Percentiles rank a stretch among this genome's conserved stretches.
Conservation (phyloP, 2,888 invertebrate species). For the Sclerodermus sp. region DNA sequence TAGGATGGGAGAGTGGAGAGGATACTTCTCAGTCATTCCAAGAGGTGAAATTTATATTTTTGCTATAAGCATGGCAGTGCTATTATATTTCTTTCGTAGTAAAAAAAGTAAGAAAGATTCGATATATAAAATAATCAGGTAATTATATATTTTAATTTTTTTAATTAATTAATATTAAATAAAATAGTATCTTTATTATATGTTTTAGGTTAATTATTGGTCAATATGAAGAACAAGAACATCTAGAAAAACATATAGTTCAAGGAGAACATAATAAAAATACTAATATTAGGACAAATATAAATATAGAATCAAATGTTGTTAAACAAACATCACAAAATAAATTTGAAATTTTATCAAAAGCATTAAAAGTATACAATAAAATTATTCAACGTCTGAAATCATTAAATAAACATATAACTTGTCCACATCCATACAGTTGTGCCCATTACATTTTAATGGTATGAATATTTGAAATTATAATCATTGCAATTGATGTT, state of each 20-base stretch:
- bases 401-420: conserved; percentile 56
- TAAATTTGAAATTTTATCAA: conserved; percentile 52
- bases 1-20: conserved; percentile 69
- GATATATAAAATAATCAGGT: conserved; percentile 67
- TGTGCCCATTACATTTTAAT: conserved; percentile 64
- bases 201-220: conserved; percentile 64
- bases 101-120: conserved; percentile 62
- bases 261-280: conserved; percentile 21
- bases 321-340: conserved; percentile 5
- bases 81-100: conserved; percentile 65
- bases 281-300: conserved; percentile 3
- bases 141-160: conserved; percentile 10
- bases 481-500: background rate
- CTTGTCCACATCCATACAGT: conserved; percentile 67
- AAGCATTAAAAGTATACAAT: conserved; percentile 58
- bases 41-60: conserved; percentile 71
- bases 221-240: conserved; percentile 63
- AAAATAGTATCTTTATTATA: conserved; percentile 9
- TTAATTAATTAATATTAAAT: background rate
- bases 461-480: conserved; percentile 48
- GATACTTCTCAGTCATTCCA: conserved; percentile 64
- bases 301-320: conserved; percentile 1
- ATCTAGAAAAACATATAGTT: conserved; percentile 34
- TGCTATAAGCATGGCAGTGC: conserved; percentile 63
- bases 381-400: conserved; percentile 60